Evolutionary conservation across 2,888 invertebrate species (phyloP), one percentile per base, ranked within the genome.

Genomic region (Ypsolopha sequella): DNA sequence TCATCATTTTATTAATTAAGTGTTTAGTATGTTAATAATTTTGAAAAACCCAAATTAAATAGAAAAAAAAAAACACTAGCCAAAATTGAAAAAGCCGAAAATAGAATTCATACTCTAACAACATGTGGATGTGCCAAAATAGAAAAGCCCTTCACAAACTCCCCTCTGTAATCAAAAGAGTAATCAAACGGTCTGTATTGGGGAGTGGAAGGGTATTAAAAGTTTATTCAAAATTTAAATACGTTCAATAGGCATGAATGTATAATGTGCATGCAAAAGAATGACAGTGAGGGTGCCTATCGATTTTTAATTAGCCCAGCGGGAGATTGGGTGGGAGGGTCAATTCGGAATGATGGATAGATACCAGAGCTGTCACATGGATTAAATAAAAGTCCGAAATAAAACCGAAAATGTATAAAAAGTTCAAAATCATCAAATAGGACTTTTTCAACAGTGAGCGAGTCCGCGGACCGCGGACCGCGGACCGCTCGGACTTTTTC

Each of bases 81-180:
- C n/a, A 7, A 24, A 36, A 48, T 24, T 24, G 24, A 2, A 24
- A n/a, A n/a, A n/a, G n/a, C n/a, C n/a, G n/a, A n/a, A n/a, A n/a
- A 24, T 24, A 24, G 24, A 24, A 24, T 24, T 24, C 4, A 24
- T 24, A 24, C 24, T 13, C 10, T 8, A 68, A 65, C 67, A 65
- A 59, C 59, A 54, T 56, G 56, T 58, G 54, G 50, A 24, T 24
- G 24, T 24, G 24, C 24, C 24, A 24, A 4, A 24, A 58, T 64
- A 66, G 70, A 72, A 62, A 64, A 66, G 55, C 63, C 63, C 24
- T 24, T 24, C 24, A 24, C 24, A 24, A 4, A 24, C 52, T 53
- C 64, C 75, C 79, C 69, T 73, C 73, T 73, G 75, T 78, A 79
- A 80, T 80, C 79, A 80, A 78, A 80, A 79, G 74, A 72, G 80